Evolutionary conservation across 2,797 vertebrate genomes (phyloP).

Genomic region (Oophaga sylvatica): DNA sequence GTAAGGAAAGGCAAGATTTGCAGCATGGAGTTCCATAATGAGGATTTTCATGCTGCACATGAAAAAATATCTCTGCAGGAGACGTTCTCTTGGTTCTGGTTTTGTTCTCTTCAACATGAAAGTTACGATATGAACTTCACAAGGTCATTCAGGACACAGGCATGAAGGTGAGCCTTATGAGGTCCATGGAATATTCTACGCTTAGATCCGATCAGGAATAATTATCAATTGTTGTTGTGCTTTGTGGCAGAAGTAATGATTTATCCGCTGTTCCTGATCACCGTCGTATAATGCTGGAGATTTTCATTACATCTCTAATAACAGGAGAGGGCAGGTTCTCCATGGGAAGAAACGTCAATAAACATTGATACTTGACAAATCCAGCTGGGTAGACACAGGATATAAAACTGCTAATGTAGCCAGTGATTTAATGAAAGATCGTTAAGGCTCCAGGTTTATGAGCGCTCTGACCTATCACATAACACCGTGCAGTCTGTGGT

Average conservation of each 20-base stretch:
- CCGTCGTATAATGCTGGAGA: conserved; percentile 26
- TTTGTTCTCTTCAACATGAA: neutral
- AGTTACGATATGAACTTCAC: conserved; percentile 22
- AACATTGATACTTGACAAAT: conserved; percentile 50
- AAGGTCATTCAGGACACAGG: neutral
- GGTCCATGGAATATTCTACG: neutral
- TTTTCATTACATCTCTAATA: conserved; percentile 51
- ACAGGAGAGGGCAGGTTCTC: conserved; percentile 29
- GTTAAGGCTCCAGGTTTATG: conserved; percentile 45
- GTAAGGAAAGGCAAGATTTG: neutral
- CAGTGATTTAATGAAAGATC: conserved; percentile 55
- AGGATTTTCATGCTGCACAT: neutral
- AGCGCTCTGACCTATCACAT: conserved; percentile 39
- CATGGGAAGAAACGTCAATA: conserved; percentile 41
- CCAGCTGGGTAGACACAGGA: conserved; percentile 38
- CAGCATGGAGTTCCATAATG: neutral
- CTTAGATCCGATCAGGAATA: neutral
- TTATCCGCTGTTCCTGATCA: conserved; percentile 38
- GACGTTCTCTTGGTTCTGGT: neutral
- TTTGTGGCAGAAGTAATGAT: conserved; percentile 11
- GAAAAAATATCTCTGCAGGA: neutral
- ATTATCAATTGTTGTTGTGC: conserved; percentile 20
- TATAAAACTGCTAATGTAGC: conserved; percentile 55
- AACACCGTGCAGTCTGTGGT: neutral
- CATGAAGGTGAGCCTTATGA: neutral